Evolutionary conservation across 23 tunicate genomes (phyloP).

Genomic region (Trididemnum miniatum): DNA sequence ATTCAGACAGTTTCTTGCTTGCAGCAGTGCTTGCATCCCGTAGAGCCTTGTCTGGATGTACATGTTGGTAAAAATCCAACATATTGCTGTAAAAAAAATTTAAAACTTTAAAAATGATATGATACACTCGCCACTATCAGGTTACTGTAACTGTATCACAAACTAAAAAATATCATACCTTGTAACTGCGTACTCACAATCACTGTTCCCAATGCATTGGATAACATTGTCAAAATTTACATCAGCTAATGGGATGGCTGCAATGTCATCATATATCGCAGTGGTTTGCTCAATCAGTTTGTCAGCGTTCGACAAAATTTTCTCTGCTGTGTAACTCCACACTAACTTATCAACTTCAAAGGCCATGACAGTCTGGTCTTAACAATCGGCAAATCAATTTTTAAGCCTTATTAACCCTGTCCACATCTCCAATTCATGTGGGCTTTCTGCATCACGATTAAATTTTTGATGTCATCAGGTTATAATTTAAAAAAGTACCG

Average conservation of each 20-base stretch:
- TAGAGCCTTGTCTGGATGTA: conserved; percentile 67
- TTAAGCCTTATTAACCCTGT: too few relatives aligned
- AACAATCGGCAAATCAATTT: too few relatives aligned
- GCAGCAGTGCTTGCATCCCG: conserved; percentile 90
- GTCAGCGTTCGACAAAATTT: conserved; percentile 45
- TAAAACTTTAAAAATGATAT: too few relatives aligned
- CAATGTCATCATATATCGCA: conserved; percentile 56
- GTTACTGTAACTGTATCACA: too few relatives aligned
- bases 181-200: conserved; percentile 33
- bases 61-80: conserved; percentile 85
- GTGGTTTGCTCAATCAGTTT: conserved; percentile 46
- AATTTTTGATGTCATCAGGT: too few relatives aligned
- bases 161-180: too few relatives aligned
- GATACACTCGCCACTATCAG: too few relatives aligned
- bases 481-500: too few relatives aligned
- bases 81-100: conserved; percentile 47
- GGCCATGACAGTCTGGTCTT: too few relatives aligned
- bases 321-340: conserved; percentile 65
- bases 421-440: too few relatives aligned
- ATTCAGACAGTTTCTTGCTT: conserved; percentile 70
- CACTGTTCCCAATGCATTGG: conserved; percentile 48
- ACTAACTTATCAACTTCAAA: neutral
- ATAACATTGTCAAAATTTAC: conserved; percentile 57
- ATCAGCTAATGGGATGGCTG: conserved; percentile 21
- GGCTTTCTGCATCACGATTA: too few relatives aligned